phyloP scores from a whole-genome alignment of 2,797 vertebrate genomes.

The Muscicapa striata region DNA sequence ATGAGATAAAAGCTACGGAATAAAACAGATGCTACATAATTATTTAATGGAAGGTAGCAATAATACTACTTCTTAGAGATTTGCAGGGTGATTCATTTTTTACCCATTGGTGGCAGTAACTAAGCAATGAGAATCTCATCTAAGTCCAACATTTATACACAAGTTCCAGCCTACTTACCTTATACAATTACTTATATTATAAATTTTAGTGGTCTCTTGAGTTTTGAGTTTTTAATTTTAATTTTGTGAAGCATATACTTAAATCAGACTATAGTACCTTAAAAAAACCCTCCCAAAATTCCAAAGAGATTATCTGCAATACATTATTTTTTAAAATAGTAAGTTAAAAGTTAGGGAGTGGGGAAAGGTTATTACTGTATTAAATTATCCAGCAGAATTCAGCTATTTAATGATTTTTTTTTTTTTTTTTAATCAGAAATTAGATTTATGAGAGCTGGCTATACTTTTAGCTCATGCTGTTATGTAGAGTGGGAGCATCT shows the following conservation, averaged over 20 bases:
- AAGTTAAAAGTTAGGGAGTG: not conserved
- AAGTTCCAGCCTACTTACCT: not conserved
- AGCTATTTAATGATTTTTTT: not conserved
- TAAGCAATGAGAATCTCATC: not conserved
- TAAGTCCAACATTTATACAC: not conserved
- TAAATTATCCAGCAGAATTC: not conserved
- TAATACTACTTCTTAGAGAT: not conserved
- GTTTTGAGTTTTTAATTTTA: not conserved
- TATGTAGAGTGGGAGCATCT: not conserved
- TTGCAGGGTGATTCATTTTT: not conserved
- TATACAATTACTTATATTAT: not conserved
- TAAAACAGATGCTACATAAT: not conserved
- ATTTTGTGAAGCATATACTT: not conserved
- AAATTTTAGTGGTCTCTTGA: not conserved
- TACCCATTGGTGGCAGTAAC: not conserved
- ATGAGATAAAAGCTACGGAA: not conserved
- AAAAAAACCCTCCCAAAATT: not conserved
- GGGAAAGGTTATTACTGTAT: not conserved
- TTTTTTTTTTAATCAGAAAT: not conserved
- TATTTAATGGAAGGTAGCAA: not conserved
- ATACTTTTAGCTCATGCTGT: not conserved
- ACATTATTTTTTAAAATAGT: not conserved
- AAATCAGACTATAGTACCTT: not conserved
- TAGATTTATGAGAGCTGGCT: not conserved
- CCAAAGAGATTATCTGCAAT: not conserved